Evolutionary conservation across 2,888 invertebrate species (phyloP), one percentile per base, ranked within the genome.

Genomic region (Taenaris catops): DNA sequence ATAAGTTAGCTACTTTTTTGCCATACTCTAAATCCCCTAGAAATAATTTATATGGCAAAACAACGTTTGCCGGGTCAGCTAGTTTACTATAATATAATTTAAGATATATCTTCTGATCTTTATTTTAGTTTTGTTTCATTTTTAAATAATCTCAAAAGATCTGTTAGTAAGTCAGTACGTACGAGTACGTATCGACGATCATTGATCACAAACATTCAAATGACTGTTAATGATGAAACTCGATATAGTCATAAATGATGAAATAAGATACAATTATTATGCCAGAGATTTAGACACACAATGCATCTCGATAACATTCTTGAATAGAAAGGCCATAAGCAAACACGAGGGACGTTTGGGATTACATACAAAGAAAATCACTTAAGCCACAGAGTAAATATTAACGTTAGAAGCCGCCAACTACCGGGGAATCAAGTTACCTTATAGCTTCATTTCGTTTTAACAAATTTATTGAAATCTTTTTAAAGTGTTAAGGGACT

Each of bases 401-500:
- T 62, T 56, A 58, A 62, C 58, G 57, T 53, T 45, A 40, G 51
- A 40, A 44, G 35, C 39, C 44, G 46, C 42, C 55, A 62, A 70
- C 74, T 71, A 68, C 75, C 61, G 69, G 63, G 63, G 61, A 58
- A 58, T 63, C 53, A 54, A 58, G 64, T 68, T 63, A 64, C 62
- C 58, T 70, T 73, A 79, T 70, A 62, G 68, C 75, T 83, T 75
- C 72, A 79, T 81, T 79, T 71, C 47, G 62, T 62, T 69, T 66
- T 56, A 63, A 76, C 75, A 72, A 78, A 76, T 75, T 76, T 80
- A 83, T 80, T 71, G 75, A 75, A 73, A 65, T 76, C 28, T 34
- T 26, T 11, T 37, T 23, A 16, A 12, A 10, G 11, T 10, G 1
- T 12, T 5, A 26, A 26, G 25, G 4, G 3, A 33, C 14, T 9